Evolutionary conservation across 1,140 invertebrate genomes (phyloP), one percentile per base, ranked within the genome.

Genomic region (Drosophila parvula): DNA sequence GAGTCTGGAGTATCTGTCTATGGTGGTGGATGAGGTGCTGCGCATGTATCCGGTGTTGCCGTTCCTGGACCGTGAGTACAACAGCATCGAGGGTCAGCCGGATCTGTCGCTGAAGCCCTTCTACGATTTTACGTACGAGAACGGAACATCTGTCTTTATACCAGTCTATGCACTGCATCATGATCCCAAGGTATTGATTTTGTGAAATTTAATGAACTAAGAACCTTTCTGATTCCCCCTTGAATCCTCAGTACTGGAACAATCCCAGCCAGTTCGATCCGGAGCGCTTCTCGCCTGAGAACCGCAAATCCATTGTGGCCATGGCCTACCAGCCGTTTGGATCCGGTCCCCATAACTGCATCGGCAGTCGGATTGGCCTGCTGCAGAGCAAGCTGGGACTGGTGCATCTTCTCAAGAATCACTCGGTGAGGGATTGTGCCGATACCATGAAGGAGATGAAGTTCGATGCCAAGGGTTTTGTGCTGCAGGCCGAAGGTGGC

Each of bases 291-390:
- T 92, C 90, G 32, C 84, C 93, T 2, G 92, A 93, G 47, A 91
- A 93, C 40, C 93, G 92, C 22, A 91, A 90, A 74, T 90, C 50
- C 69, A 92, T 83, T 53, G 76, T 44, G 50, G 93, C 90, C 50
- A 94, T 93, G 75, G 93, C 94, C 0, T 97, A 95, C 88, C 86
- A 96, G 36, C 96, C 97, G 0, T 98, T 98, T 78, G 96, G 96
- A 2, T 94, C 95, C 50, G 96, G 96, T 10, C 95, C 95, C 1
- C 93, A 96, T 45, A 95, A 94, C 88, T 97, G 96, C 84, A 96
- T 97, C 74, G 96, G 96, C 94, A 93, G 90, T 22, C 70, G 91
- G 2, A 89, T 91, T 40, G 91, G 88, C 5, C 62, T 92, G 5
- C 62, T 92, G 0, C 91, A 91, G 57, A 28, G 79, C 7, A 92